These are phyloP conservation scores for Xyliphius kryptos DNA, from an alignment of 2,113 vertebrate species.

Conservation along the genomic window DNA sequence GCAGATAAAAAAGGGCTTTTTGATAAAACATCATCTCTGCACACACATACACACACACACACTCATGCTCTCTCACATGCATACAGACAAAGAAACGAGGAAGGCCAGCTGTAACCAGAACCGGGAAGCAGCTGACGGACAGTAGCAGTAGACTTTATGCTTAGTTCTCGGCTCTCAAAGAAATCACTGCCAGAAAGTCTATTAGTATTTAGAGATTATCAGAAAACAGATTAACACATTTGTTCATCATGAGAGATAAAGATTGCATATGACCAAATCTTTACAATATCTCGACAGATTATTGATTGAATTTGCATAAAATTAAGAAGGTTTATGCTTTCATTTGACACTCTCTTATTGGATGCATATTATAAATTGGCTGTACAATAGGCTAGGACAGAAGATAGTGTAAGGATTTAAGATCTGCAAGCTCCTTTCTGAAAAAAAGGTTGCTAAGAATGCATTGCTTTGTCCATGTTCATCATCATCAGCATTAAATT, in stretches of 20 bases:
- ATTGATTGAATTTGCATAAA: neutral
- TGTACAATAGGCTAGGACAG: neutral
- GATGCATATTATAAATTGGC: neutral
- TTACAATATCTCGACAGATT: neutral
- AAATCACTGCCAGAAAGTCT: neutral
- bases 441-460: neutral
- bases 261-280: neutral
- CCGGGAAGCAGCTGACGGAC: constrained; percentile 1
- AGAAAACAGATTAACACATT: neutral
- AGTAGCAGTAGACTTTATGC: constrained; percentile 8
- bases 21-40: no score
- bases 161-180: neutral
- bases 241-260: neutral
- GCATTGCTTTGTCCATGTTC: no score
- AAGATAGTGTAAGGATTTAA: neutral
- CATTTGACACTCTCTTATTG: neutral
- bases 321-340: neutral
- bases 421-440: neutral
- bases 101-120: neutral
- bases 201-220: neutral
- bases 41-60: constrained; percentile 27
- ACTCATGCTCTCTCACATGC: no score
- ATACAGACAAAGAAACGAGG: neutral
- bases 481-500: neutral
- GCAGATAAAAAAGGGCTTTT: no score